Evolutionary conservation across 2,888 invertebrate species (phyloP), one percentile per base, ranked within the genome.

Genomic region (Plagodis dolabraria): DNA sequence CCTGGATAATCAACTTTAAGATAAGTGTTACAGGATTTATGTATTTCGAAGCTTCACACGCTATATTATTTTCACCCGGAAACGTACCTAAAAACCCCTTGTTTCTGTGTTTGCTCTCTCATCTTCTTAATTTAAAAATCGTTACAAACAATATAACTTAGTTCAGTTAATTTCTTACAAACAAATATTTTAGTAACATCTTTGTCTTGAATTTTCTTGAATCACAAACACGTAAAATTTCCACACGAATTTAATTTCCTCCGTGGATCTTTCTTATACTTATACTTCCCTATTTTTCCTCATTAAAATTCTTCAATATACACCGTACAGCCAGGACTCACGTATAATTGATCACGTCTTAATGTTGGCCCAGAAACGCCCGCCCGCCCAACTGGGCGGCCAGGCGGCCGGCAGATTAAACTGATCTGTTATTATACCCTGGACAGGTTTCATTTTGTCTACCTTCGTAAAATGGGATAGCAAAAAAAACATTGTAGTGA

Each of bases 301-400:
- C 74, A 81, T 78, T 80, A 74, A 82, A 81, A 81, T 76, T 75
- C 70, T 74, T 67, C 65, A 69, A 69, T 70, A 70, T 75, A 74
- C 72, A 71, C 66, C 58, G 63, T 59, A 55, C 67, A 70, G 70
- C 65, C 69, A 71, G 69, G 77, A 74, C 74, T 76, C 74, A 74
- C 76, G 74, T 80, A 78, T 85, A 85, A 86, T 86, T 86, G 86
- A 86, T 85, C 83, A 83, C 82, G 80, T 83, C 82, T 81, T 82
- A 76, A 80, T 78, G 73, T 69, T 61, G 60, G 51, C 56, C 42
- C 40, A 44, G 60, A 61, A 64, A 57, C 64, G 65, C 62, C 68
- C 60, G 65, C 62, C 68, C 60, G 62, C 48, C 64, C 69, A 50
- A 42, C 59, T 43, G 43, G 53, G 46, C 40, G 51, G 59, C 62